Base-by-base conservation (phyloP, 2,113 vertebrate genomes). In the Oostethus manadensis region DNA sequence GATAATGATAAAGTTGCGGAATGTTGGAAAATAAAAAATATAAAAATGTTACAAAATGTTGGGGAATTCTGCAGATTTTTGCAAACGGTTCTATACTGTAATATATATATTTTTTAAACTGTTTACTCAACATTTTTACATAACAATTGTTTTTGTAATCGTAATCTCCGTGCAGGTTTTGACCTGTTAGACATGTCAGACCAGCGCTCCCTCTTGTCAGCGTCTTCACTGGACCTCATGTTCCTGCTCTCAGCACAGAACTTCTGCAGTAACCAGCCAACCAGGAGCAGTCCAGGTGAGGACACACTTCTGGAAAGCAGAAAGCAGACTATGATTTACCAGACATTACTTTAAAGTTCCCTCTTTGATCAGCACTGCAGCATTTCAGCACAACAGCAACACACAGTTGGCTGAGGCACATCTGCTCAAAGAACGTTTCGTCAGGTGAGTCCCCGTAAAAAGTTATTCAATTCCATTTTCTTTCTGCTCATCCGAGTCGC, bases 141-240 rank as follows among this genome's bases (percentile, higher is more conserved):
- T 26, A 26, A 26, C 5, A 26, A 26, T 26, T 26, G 2, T 26
- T 26, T 26, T 26, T 26, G 23, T 26, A 26, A 26, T 5, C 8
- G 29, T 49, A 21, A 53, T 56, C 10, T 46, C n/a, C 48, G 43
- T 50, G 2, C 83, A 98, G 94, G 95, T 35, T 98, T 98, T 85
- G 90, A 94, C 67, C 91, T 92, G 62, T 82, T 97, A 86, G 90
- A 93, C 51, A 89, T 66, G 51, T 90, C 91, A 53, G 94, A 99
- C 66, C 94, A 98, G 84, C 88, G 79, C 10, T 89, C 92, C 1
- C 88, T 98, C 51, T 70, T 93, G 64, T 94, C 90, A 29, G 88
- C 87, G 48, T 95, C 92, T n/a, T 93, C 92, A 13, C 88, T 93
- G 64, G 95, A 98, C 80, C 90, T 92, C 35, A 92, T 95, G 89